Percentiles rank a stretch among this genome's conserved stretches.
These are phyloP conservation scores for Agelaius tricolor DNA, from an alignment of 2,113 vertebrate genomes.

Conservation along the genomic window DNA sequence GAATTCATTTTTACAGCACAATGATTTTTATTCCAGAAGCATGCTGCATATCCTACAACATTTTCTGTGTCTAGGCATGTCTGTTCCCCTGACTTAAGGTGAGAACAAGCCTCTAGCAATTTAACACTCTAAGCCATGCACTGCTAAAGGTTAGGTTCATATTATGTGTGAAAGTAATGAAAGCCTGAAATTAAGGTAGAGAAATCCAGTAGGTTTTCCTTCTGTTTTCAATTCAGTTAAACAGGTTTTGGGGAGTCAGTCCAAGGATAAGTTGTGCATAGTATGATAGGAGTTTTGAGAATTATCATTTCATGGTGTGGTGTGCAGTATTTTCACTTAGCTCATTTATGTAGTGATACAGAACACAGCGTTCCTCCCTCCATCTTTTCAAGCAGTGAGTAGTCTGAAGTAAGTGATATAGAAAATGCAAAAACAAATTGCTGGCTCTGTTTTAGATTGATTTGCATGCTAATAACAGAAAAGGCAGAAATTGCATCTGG, in stretches of 20 bases:
- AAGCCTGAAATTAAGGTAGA: not conserved
- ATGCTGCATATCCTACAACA: fast-evolving
- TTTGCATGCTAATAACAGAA: not conserved
- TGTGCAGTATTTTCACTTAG: not conserved
- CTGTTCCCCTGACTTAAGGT: not conserved
- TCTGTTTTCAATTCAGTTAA: not conserved
- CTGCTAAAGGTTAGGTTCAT: not conserved
- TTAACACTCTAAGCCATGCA: not conserved
- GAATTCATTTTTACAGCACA: not conserved
- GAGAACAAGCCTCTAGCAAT: not conserved
- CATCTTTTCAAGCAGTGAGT: not conserved
- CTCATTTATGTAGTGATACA: not conserved
- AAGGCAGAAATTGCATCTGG: not conserved
- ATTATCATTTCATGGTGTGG: not conserved
- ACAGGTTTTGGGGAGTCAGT: not conserved
- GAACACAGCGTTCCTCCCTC: not conserved
- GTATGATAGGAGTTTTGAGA: not conserved
- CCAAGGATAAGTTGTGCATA: not conserved
- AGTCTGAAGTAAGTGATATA: not conserved
- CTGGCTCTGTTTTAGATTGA: not conserved
- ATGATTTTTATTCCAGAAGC: not conserved
- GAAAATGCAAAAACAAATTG: not conserved
- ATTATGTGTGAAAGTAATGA: not conserved
- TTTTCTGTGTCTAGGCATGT: not conserved
- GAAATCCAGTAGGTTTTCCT: not conserved